These are phyloP conservation scores for Drosophila burlai DNA, from an alignment of 1,140 invertebrate genomes.

Conservation along the genomic window DNA sequence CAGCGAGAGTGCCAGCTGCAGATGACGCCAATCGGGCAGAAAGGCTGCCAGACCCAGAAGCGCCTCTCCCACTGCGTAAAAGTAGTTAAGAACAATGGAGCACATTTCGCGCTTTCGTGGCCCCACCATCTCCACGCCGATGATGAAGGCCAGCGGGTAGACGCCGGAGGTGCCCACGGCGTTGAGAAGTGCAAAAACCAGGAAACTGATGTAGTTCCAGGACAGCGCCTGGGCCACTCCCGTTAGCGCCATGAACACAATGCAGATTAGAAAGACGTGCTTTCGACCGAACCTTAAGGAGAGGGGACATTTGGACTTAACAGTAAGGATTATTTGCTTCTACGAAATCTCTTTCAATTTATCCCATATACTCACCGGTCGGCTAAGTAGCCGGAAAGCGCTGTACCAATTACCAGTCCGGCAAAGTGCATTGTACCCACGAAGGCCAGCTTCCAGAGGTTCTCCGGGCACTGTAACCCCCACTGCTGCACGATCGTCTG, in stretches of 20 bases:
- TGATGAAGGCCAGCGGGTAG: slow-evolving; percentile 88
- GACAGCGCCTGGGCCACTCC: slow-evolving; percentile 87
- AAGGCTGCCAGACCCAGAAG: slow-evolving; percentile 87
- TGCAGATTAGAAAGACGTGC: slow-evolving; percentile 86
- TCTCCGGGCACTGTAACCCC: slow-evolving; percentile 87
- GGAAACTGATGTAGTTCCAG: slow-evolving; percentile 86
- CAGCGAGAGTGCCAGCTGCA: slow-evolving; percentile 87
- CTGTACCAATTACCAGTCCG: slow-evolving; percentile 87
- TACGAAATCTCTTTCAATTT: neutral
- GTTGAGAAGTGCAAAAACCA: slow-evolving; percentile 87
- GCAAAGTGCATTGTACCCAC: slow-evolving; percentile 88
- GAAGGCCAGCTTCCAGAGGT: slow-evolving; percentile 88
- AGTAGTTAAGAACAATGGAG: slow-evolving; percentile 88
- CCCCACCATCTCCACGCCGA: slow-evolving; percentile 89
- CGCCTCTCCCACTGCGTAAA: slow-evolving; percentile 89
- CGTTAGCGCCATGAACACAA: slow-evolving; percentile 87
- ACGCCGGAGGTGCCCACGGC: slow-evolving; percentile 88
- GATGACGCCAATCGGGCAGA: slow-evolving; percentile 87
- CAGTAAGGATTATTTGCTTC: neutral
- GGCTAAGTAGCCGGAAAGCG: slow-evolving; percentile 87
- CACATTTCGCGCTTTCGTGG: slow-evolving; percentile 88
- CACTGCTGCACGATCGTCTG: slow-evolving; percentile 88
- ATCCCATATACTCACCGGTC: slow-evolving; percentile 86
- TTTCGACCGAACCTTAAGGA: slow-evolving; percentile 87
- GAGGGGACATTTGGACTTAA: slow-evolving; percentile 1